phyloP scores from a whole-genome alignment of 2,113 vertebrate species.

The Indicator indicator region DNA sequence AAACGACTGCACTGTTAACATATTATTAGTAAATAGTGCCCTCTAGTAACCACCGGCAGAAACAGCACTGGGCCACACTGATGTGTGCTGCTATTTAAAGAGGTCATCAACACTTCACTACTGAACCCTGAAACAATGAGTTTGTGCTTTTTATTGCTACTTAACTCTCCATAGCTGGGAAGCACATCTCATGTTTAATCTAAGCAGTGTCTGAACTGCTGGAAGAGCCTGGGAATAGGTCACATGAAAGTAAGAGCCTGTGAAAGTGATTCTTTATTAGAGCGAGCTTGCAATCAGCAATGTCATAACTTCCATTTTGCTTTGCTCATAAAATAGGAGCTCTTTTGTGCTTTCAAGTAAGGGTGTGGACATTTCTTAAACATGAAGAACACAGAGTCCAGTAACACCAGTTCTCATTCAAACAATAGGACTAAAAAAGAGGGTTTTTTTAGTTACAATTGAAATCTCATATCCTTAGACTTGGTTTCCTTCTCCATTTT shows the following conservation, averaged over 20 bases:
- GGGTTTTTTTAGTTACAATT: background rate
- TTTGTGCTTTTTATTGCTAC: background rate
- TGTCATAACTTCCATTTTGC: background rate
- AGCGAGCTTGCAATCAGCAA: background rate
- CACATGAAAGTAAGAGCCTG: background rate
- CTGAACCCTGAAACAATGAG: accelerated
- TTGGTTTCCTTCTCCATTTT: background rate
- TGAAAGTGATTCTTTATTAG: background rate
- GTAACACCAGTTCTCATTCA: background rate
- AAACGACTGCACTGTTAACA: background rate
- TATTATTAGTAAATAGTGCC: constrained; percentile 62
- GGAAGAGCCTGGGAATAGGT: background rate
- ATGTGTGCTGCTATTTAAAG: accelerated
- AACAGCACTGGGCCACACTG: background rate
- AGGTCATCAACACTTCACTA: background rate
- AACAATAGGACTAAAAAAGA: background rate
- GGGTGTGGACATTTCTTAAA: background rate
- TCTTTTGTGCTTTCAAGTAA: background rate
- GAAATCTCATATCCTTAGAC: background rate
- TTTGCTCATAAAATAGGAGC: background rate
- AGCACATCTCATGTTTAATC: background rate
- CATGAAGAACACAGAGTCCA: background rate
- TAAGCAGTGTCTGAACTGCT: background rate
- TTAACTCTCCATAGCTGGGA: background rate
- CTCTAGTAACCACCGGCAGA: constrained; percentile 39